Percentiles rank a stretch among this genome's conserved stretches.
Evolutionary conservation across 2,888 invertebrate species (phyloP).

Genomic region (Polyploca ridens): DNA sequence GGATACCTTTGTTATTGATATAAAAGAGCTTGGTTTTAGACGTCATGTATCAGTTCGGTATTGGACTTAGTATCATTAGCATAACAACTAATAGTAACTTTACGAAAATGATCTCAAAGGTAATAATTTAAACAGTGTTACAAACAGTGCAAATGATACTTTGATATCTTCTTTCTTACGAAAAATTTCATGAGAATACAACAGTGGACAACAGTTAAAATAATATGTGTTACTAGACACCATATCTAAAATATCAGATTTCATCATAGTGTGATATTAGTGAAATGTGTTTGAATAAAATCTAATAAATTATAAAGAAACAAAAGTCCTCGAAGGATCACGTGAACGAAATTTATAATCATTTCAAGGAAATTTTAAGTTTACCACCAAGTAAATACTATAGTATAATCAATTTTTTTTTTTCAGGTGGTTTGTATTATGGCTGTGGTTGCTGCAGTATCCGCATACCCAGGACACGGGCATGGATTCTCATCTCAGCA

Average conservation of each 20-base stretch:
- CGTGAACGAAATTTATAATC: no score
- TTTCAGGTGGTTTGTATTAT: conserved; percentile 54
- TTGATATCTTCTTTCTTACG: not conserved
- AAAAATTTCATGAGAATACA: not conserved
- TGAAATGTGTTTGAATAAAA: no score
- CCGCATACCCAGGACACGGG: conserved; percentile 47
- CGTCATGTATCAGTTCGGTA: conserved; percentile 65
- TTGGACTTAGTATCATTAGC: conserved; percentile 51
- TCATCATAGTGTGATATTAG: no score
- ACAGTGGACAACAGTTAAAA: not conserved
- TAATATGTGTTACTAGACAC: not conserved
- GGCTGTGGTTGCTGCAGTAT: conserved; percentile 41
- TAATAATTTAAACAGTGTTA: conserved; percentile 32
- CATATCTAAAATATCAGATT: not conserved
- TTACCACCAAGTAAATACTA: not conserved
- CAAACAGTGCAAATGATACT: not conserved
- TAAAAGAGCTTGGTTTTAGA: conserved; percentile 68
- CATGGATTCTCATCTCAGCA: conserved; percentile 67
- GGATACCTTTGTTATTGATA: conserved; percentile 68
- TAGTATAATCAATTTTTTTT: conserved; percentile 12
- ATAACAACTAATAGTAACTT: conserved; percentile 34
- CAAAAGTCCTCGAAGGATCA: no score
- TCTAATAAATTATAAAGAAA: no score
- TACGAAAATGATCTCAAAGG: conserved; percentile 72
- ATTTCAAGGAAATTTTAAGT: no score